A percentile compares a stretch with the other conserved stretches of the same genome.
Conservation (phyloP, 2,888 invertebrate genomes). For the Epistrophella euchroma region DNA sequence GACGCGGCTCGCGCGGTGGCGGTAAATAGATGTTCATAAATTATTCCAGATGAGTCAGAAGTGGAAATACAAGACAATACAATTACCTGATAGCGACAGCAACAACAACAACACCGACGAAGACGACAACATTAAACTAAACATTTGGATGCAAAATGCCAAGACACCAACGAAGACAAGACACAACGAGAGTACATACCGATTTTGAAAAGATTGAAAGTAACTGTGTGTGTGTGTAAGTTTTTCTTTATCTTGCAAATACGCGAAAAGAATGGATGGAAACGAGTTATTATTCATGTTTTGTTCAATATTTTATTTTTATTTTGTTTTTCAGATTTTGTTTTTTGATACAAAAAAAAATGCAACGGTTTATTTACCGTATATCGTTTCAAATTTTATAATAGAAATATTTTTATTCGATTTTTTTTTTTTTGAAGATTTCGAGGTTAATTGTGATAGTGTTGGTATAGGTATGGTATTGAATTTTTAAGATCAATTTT, state of each 20-base stretch:
- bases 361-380: conserved; percentile 52
- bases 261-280: conserved; percentile 25
- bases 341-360: conserved; percentile 45
- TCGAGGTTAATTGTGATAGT: neutral
- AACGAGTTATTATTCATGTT: conserved; percentile 44
- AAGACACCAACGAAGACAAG: conserved; percentile 48
- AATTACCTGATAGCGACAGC: conserved; percentile 61
- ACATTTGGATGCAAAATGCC: conserved; percentile 61
- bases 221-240: conserved; percentile 30
- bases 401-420: conserved; percentile 8
- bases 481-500: conserved; percentile 20
- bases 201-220: conserved; percentile 37
- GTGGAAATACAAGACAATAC: conserved; percentile 25
- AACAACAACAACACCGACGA: neutral
- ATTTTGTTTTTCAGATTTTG: neutral
- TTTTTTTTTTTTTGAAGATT: neutral
- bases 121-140: conserved; percentile 46
- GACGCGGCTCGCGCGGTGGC: conserved; percentile 2
- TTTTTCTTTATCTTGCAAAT: conserved; percentile 9
- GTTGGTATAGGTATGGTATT: neutral
- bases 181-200: neutral
- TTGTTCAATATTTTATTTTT: neutral
- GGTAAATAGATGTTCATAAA: conserved; percentile 36
- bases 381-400: conserved; percentile 28
- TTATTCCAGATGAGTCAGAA: conserved; percentile 61